Evolutionary conservation across 2,113 vertebrate species (phyloP).

Genomic region (Carassius gibelio): DNA sequence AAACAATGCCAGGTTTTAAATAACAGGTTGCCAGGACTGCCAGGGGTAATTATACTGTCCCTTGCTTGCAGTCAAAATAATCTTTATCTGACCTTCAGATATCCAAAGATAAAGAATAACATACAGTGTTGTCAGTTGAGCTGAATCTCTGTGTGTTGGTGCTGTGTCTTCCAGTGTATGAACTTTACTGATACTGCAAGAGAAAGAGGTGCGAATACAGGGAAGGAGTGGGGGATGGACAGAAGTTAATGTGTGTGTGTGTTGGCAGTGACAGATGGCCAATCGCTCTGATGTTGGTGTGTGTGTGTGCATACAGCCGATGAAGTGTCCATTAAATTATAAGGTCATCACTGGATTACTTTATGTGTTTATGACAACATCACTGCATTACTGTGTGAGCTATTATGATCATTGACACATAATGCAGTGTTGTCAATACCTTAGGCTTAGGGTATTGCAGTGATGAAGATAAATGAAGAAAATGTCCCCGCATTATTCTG

Average conservation of each 20-base stretch:
- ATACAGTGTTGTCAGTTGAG: not conserved
- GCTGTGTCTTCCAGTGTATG: not conserved
- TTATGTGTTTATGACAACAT: not conserved
- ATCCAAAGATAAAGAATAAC: not conserved
- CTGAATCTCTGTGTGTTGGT: not conserved
- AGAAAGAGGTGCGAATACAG: not conserved
- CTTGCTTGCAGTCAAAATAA: not conserved
- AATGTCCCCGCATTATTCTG: too few species aligned
- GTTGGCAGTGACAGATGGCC: slow-evolving; percentile 22
- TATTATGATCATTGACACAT: not conserved
- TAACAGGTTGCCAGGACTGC: slow-evolving; percentile 2
- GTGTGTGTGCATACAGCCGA: not conserved
- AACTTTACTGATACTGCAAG: not conserved
- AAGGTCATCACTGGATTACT: not conserved
- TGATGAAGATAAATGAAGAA: too few species aligned
- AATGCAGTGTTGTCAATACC: not conserved
- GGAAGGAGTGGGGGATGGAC: not conserved
- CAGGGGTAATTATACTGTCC: not conserved
- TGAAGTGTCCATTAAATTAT: not conserved
- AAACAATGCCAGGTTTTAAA: slow-evolving; percentile 1
- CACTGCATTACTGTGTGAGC: not conserved
- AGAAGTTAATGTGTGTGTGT: slow-evolving; percentile 25
- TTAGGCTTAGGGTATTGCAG: too few species aligned
- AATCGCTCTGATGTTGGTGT: not conserved
- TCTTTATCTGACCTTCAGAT: slow-evolving; percentile 5